These are phyloP conservation scores for Dicranocentrus wangi DNA, from an alignment of 2,888 invertebrate species.

Conservation along the genomic window DNA sequence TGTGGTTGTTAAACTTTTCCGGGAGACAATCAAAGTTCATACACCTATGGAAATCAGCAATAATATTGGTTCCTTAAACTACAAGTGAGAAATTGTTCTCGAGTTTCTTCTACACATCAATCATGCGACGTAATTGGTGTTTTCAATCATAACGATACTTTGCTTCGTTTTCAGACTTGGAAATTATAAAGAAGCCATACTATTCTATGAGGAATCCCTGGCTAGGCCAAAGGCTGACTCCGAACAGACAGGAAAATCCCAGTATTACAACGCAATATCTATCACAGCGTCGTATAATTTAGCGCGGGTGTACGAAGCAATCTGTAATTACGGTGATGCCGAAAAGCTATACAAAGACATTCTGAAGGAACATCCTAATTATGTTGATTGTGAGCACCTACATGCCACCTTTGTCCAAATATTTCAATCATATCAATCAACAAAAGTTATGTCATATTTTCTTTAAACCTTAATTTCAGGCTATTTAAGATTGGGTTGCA, in stretches of 20 bases:
- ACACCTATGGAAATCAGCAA: conserved; percentile 98
- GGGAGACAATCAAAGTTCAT: conserved; percentile 93
- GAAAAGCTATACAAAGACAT: conserved; percentile 42
- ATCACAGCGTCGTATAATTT: conserved; percentile 76
- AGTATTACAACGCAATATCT: conserved; percentile 95
- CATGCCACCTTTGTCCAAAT: no score
- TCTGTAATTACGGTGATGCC: conserved; percentile 2
- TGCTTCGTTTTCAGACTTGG: conserved; percentile 79
- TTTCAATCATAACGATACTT: no score
- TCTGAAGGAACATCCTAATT: conserved; percentile 31
- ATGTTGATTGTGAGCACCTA: conserved; percentile 7
- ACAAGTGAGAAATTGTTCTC: no score
- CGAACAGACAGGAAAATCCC: conserved; percentile 89
- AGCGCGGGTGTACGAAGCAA: conserved; percentile 11
- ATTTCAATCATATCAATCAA: not conserved
- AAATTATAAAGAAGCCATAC: conserved; percentile 89
- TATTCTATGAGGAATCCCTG: conserved; percentile 88
- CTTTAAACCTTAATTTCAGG: conserved; percentile 10
- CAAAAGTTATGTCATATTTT: conserved; percentile 75
- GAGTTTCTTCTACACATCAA: no score
- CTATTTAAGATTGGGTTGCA: conserved; percentile 22
- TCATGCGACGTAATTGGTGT: no score
- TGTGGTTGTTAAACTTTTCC: conserved; percentile 92
- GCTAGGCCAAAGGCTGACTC: conserved; percentile 87
- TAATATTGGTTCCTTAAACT: conserved; percentile 90